Conservation (phyloP, 2,888 invertebrate species). For the Encarsia formosa region DNA sequence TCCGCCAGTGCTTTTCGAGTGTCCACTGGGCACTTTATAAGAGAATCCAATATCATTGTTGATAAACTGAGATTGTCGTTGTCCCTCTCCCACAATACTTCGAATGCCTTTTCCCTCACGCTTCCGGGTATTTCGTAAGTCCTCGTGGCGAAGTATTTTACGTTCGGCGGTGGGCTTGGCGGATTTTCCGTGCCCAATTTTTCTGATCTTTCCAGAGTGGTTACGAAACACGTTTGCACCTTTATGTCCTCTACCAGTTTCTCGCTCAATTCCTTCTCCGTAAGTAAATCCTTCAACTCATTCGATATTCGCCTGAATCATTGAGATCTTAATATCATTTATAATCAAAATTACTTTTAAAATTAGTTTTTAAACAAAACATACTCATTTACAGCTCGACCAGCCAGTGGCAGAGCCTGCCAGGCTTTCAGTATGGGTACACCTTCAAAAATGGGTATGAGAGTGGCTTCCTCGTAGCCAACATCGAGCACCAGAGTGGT, state of each 20-base stretch:
- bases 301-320: slow-evolving; percentile 35
- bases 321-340: neutral
- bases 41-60: slow-evolving; percentile 79
- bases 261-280: slow-evolving; percentile 42
- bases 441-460: slow-evolving; percentile 82
- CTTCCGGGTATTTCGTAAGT: slow-evolving; percentile 64
- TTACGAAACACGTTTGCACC: slow-evolving; percentile 87
- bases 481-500: slow-evolving; percentile 83
- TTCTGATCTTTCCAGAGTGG: slow-evolving; percentile 65
- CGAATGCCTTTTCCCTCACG: slow-evolving; percentile 76
- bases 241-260: slow-evolving; percentile 57
- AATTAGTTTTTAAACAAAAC: slow-evolving; percentile 42
- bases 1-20: slow-evolving; percentile 71
- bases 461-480: slow-evolving; percentile 78
- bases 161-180: slow-evolving; percentile 57
- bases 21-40: slow-evolving; percentile 79
- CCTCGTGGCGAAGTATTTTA: slow-evolving; percentile 65
- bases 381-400: slow-evolving; percentile 67
- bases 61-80: slow-evolving; percentile 77
- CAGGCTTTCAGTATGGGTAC: slow-evolving; percentile 80
- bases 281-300: slow-evolving; percentile 31
- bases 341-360: neutral
- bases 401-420: slow-evolving; percentile 77
- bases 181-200: slow-evolving; percentile 53
- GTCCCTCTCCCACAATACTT: slow-evolving; percentile 81